Percentiles rank a stretch among this genome's conserved stretches.
These are phyloP conservation scores for Micrasema longulum DNA, from an alignment of 1,140 invertebrate genomes.

Conservation along the genomic window DNA sequence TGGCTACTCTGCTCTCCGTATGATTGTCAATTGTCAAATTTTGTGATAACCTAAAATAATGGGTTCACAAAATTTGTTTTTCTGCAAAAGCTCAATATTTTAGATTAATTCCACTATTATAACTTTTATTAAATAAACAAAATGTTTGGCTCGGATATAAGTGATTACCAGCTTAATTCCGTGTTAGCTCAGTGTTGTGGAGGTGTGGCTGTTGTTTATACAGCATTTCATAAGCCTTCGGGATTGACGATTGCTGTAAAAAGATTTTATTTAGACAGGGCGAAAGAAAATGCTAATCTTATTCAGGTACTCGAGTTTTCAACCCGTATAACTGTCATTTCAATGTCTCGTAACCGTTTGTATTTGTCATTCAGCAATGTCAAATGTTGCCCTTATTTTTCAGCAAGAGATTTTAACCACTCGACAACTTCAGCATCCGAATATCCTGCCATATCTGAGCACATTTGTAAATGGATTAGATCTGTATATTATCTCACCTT, in stretches of 20 bases:
- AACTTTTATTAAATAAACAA: constrained; percentile 13
- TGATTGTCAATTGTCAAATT: constrained; percentile 47
- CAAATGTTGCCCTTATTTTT: constrained; percentile 55
- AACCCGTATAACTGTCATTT: no score
- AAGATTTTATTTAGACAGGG: constrained; percentile 80
- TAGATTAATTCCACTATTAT: constrained; percentile 11
- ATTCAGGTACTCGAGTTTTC: constrained; percentile 69
- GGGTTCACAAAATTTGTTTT: constrained; percentile 26
- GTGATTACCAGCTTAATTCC: constrained; percentile 71
- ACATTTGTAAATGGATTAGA: constrained; percentile 80
- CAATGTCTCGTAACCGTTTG: neutral
- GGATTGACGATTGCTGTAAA: constrained; percentile 79
- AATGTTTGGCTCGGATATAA: constrained; percentile 60
- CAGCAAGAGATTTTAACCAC: constrained; percentile 82
- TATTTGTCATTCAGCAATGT: constrained; percentile 32
- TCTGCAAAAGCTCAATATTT: constrained; percentile 12
- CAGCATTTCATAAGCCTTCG: constrained; percentile 76
- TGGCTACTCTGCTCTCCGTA: constrained; percentile 22
- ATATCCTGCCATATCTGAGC: constrained; percentile 79
- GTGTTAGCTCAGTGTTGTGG: constrained; percentile 77
- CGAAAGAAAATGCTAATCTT: constrained; percentile 73
- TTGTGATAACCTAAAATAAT: constrained; percentile 43
- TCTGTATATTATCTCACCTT: constrained; percentile 82
- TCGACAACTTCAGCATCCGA: constrained; percentile 82
- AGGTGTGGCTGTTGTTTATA: constrained; percentile 74